phyloP scores from a whole-genome alignment of 2,113 vertebrate genomes.

The Prietella phreatophila region DNA sequence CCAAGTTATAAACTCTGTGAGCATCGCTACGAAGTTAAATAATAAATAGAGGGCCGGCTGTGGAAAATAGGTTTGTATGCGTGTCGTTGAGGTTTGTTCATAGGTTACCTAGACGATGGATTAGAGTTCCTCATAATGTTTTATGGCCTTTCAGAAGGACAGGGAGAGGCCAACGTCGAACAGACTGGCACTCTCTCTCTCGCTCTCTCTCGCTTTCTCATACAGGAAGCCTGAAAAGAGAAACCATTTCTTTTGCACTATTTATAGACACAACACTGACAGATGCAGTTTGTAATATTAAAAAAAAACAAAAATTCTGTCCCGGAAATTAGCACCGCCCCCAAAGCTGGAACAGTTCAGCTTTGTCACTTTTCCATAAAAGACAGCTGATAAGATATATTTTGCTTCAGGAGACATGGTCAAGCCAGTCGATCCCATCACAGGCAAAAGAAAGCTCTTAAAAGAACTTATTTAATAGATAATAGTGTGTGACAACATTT shows the following conservation, averaged over 20 bases:
- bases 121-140: constrained; percentile 10
- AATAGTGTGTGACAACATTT: not conserved
- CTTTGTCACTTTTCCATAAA: not conserved
- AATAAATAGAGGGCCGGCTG: constrained; percentile 4
- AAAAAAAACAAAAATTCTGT: not conserved
- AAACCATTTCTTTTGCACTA: not conserved
- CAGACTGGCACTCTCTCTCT: constrained; percentile 3
- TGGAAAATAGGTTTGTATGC: constrained; percentile 17
- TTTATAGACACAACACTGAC: constrained; percentile 3
- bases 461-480: not conserved
- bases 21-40: not conserved
- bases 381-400: not conserved
- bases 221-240: constrained; percentile 26
- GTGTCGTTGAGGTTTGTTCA: not conserved
- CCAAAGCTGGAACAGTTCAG: not conserved
- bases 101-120: not conserved
- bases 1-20: constrained; percentile 11
- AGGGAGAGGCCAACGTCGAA: constrained; percentile 12
- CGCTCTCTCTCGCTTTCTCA: not conserved
- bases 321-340: not conserved
- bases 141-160: constrained; percentile 10
- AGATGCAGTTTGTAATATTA: not conserved
- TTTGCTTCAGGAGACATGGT: not conserved
- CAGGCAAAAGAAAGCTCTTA: not conserved
- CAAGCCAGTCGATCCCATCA: not conserved